A percentile compares a stretch with the other conserved stretches of the same genome.
These are phyloP conservation scores for Elaphurus davidianus DNA, from an alignment of 2,113 vertebrate species.

Conservation along the genomic window DNA sequence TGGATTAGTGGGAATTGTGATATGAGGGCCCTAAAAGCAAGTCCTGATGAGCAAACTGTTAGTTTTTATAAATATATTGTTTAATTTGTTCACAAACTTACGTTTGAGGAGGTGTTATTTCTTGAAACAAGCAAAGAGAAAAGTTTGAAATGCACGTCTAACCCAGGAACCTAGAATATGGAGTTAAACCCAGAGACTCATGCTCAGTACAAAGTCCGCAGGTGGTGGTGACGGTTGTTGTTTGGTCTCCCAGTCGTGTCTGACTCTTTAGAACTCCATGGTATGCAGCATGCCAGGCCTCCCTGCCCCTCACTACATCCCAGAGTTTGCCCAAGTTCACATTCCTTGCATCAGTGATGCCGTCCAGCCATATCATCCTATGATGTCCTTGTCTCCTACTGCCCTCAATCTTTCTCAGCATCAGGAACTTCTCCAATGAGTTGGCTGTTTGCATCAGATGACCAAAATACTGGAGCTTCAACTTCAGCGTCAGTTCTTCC, in stretches of 20 bases:
- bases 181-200: neutral
- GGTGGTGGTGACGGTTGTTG: neutral
- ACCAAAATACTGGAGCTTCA: neutral
- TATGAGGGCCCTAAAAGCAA: neutral
- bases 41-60: neutral
- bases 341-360: neutral
- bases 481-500: neutral
- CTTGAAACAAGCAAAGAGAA: neutral
- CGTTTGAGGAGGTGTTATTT: neutral
- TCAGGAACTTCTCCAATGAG: neutral
- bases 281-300: neutral
- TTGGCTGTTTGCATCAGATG: neutral
- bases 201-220: neutral
- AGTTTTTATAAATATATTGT: neutral
- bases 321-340: neutral
- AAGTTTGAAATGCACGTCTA: neutral
- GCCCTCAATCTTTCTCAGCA: neutral
- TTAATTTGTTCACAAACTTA: neutral
- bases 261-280: neutral
- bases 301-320: neutral
- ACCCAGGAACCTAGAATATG: neutral
- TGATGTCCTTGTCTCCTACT: neutral
- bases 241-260: neutral
- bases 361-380: neutral
- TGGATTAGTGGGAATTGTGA: neutral